Evolutionary conservation across 1,140 invertebrate species (phyloP), one percentile per base, ranked within the genome.

Genomic region (Zophobas atratus): DNA sequence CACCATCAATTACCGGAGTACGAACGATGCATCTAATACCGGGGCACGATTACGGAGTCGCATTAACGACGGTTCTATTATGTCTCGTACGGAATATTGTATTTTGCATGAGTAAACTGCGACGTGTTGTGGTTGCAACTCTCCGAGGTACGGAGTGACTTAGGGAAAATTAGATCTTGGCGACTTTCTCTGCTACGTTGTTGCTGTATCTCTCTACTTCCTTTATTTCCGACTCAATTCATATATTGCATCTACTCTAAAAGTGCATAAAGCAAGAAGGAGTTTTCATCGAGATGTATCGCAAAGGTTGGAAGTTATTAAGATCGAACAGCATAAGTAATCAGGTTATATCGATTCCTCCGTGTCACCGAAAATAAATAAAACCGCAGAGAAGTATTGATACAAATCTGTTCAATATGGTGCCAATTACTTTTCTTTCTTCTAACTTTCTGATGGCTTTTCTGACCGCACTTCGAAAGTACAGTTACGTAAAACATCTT

Each of bases 91-190:
- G 72, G 79, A 80, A 80, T 80, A 80, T 78, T 78, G 77, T 80
- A 80, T 80, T 76, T 63, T 78, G 77, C 79, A 80, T 80, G 79
- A 80, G 77, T 76, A 78, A 76, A 80, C 79, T 78, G 79, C 77
- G 79, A 78, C 76, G 77, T 80, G 79, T 80, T 78, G 79, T 70
- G 77, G 79, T 72, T 80, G 57, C 67, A 78, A 75, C 48, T 76
- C 79, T 79, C 79, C 41, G 39, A 77, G 79, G 79, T 78, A 71
- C 53, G 67, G 53, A 78, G 77, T 78, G 79, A 80, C 79, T 80
- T 80, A 80, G 77, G 74, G 79, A 80, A 80, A 80, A 80, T 80
- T 77, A 80, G 79, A 80, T 80, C 74, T 74, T 74, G 39, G 38
- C 76, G 72, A 71, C 76, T 60, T 67, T 53, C 78, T 76, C 72